phyloP scores from a whole-genome alignment of 37 sponge, comb jelly and placozoan species.

The Tethya wilhelma region DNA sequence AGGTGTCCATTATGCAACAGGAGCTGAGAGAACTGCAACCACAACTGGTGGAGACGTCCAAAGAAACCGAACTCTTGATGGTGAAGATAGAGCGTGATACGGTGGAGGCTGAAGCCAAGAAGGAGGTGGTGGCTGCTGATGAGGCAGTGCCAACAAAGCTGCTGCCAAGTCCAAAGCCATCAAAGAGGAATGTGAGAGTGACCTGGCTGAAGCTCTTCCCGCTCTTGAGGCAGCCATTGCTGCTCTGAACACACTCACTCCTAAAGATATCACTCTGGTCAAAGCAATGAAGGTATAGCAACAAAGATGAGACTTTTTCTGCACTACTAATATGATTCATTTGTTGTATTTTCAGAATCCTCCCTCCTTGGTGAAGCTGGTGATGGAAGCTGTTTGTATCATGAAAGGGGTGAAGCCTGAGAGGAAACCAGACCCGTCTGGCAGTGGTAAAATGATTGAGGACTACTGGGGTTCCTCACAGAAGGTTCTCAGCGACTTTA shows the following conservation, averaged over 20 bases:
- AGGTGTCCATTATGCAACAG: slow-evolving; percentile 97
- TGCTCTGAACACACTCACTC: slow-evolving; percentile 98
- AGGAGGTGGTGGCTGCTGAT: slow-evolving; percentile 97
- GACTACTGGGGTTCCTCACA: slow-evolving; percentile 98
- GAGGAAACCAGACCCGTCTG: slow-evolving; percentile 95
- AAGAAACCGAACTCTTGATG: slow-evolving; percentile 93
- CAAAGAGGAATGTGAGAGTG: slow-evolving; percentile 97
- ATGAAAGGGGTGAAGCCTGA: slow-evolving; percentile 94
- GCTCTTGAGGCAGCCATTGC: slow-evolving; percentile 95
- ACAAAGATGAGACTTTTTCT: neutral
- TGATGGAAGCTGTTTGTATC: slow-evolving; percentile 98
- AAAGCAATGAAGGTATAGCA: slow-evolving; percentile 93
- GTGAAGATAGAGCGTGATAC: slow-evolving; percentile 98
- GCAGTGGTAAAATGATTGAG: slow-evolving; percentile 96
- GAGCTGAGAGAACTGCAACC: slow-evolving; percentile 93
- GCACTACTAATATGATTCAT: neutral
- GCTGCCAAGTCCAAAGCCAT: slow-evolving; percentile 93
- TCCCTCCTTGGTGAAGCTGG: slow-evolving; percentile 87
- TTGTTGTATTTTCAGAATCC: slow-evolving; percentile 71
- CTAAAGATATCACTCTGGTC: slow-evolving; percentile 94
- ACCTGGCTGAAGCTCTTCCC: slow-evolving; percentile 97
- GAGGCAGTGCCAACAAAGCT: slow-evolving; percentile 95
- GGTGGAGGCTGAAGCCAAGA: slow-evolving; percentile 98
- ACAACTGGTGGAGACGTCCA: slow-evolving; percentile 93
- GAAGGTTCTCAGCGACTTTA: slow-evolving; percentile 93